Evolutionary conservation across 2,113 vertebrate genomes (phyloP).

Genomic region (Corydoras maculifer): DNA sequence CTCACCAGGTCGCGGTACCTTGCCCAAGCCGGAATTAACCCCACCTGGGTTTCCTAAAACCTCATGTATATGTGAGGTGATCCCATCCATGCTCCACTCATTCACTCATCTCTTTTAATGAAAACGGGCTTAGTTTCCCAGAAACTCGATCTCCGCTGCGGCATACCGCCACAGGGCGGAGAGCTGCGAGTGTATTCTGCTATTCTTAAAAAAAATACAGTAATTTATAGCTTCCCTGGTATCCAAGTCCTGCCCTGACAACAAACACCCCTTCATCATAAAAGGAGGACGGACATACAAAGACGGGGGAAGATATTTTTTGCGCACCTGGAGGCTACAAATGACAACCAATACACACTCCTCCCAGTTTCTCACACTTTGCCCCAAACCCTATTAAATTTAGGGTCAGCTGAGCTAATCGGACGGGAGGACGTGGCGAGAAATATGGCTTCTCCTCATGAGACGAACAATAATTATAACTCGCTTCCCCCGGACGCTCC

Average conservation of each 20-base stretch:
- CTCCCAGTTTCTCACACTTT: slow-evolving; percentile 41
- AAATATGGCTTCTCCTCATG: slow-evolving; percentile 43
- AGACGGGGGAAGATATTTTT: slow-evolving; percentile 43
- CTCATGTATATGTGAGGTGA: not conserved
- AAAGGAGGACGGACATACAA: slow-evolving; percentile 48
- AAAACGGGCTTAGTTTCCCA: too few relatives aligned
- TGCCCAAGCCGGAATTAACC: not conserved
- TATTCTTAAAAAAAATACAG: slow-evolving; percentile 7
- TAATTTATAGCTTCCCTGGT: slow-evolving; percentile 65
- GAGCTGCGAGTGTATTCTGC: too few relatives aligned
- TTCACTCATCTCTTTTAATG: slow-evolving; percentile 7
- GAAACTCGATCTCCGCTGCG: too few relatives aligned
- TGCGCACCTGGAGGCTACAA: slow-evolving; percentile 32
- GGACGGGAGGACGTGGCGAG: too few relatives aligned
- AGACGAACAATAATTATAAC: slow-evolving; percentile 18
- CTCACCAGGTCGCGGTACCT: too few relatives aligned
- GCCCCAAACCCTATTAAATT: slow-evolving; percentile 54
- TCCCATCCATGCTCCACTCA: slow-evolving; percentile 8
- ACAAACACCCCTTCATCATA: slow-evolving; percentile 69
- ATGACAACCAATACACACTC: slow-evolving; percentile 60
- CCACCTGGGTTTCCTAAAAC: not conserved
- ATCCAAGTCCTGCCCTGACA: slow-evolving; percentile 62
- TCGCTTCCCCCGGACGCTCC: too few relatives aligned
- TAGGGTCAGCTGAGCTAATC: slow-evolving; percentile 28
- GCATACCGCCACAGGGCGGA: too few relatives aligned